Percentiles rank a stretch among this genome's conserved stretches.
Evolutionary conservation across 2,888 invertebrate genomes (phyloP).

Genomic region (Nomada ruficornis): DNA sequence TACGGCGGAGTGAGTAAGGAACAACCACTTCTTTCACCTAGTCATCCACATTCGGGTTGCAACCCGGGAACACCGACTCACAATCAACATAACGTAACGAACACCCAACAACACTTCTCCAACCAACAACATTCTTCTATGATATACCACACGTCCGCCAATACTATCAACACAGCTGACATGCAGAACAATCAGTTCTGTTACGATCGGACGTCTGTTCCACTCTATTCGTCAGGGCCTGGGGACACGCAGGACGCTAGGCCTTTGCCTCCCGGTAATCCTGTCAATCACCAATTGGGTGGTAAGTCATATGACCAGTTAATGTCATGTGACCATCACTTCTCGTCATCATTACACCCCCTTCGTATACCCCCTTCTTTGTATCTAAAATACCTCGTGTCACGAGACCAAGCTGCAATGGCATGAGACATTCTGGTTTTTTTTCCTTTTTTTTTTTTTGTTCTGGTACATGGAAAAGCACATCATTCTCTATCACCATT

Average conservation of each 20-base stretch:
- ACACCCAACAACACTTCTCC: conserved; percentile 81
- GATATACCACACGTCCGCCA: conserved; percentile 84
- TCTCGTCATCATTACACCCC: conserved; percentile 74
- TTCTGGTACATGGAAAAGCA: conserved; percentile 59
- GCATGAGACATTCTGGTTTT: conserved; percentile 53
- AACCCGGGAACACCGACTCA: conserved; percentile 83
- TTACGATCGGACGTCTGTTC: conserved; percentile 86
- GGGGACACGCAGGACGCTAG: conserved; percentile 82
- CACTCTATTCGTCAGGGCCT: conserved; percentile 82
- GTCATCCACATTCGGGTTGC: conserved; percentile 86
- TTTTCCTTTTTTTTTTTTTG: neutral
- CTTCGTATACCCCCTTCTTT: conserved; percentile 30
- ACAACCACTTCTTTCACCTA: conserved; percentile 85
- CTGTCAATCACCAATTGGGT: conserved; percentile 84
- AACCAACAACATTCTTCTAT: conserved; percentile 83
- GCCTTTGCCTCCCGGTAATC: conserved; percentile 82
- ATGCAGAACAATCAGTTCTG: conserved; percentile 86
- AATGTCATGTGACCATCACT: conserved; percentile 84
- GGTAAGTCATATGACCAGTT: conserved; percentile 85
- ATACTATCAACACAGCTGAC: conserved; percentile 84
- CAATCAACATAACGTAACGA: conserved; percentile 85
- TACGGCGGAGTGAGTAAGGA: conserved; percentile 85
- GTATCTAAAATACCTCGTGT: conserved; percentile 51
- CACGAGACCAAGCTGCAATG: conserved; percentile 43
- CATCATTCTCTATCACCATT: conserved; percentile 59